Conservation (phyloP, 2,797 vertebrate species). For the Odontamblyopus lacepedii region DNA sequence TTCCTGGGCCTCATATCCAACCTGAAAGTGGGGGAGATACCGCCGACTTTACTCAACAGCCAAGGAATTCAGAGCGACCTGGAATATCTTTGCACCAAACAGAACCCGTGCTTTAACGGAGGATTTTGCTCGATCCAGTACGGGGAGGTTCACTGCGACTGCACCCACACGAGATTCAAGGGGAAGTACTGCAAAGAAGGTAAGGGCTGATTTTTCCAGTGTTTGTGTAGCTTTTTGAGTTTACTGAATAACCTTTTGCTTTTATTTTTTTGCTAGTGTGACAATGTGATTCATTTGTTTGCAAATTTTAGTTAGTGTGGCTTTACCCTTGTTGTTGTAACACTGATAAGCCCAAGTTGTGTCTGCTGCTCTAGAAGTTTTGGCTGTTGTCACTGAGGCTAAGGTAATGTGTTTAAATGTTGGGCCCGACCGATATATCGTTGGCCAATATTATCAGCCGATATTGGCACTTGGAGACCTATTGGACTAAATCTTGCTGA, state of each 20-base stretch:
- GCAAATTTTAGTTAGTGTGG: too few relatives aligned
- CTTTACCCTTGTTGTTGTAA: not conserved
- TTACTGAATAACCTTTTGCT: not conserved
- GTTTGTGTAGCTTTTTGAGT: not conserved
- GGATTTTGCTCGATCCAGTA: conserved; percentile 83
- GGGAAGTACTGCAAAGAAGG: conserved; percentile 95
- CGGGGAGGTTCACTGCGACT: conserved; percentile 89
- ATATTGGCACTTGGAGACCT: too few relatives aligned
- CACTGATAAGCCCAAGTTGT: not conserved
- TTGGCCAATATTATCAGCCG: too few relatives aligned
- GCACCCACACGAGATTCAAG: conserved; percentile 86
- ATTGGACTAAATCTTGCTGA: too few relatives aligned
- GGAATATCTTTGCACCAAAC: conserved; percentile 83
- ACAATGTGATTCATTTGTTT: not conserved
- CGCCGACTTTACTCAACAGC: conserved; percentile 87
- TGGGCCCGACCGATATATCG: not conserved
- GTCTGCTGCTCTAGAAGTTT: not conserved
- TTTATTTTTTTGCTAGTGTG: not conserved
- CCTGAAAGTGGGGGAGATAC: conserved; percentile 88
- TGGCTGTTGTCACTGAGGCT: not conserved
- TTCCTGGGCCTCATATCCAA: conserved; percentile 90
- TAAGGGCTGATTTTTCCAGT: conserved; percentile 62
- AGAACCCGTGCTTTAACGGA: conserved; percentile 91
- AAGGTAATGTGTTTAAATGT: not conserved
- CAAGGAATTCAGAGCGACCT: conserved; percentile 88